phyloP scores from a whole-genome alignment of 1,140 invertebrate species.

The Drosophila burlai region DNA sequence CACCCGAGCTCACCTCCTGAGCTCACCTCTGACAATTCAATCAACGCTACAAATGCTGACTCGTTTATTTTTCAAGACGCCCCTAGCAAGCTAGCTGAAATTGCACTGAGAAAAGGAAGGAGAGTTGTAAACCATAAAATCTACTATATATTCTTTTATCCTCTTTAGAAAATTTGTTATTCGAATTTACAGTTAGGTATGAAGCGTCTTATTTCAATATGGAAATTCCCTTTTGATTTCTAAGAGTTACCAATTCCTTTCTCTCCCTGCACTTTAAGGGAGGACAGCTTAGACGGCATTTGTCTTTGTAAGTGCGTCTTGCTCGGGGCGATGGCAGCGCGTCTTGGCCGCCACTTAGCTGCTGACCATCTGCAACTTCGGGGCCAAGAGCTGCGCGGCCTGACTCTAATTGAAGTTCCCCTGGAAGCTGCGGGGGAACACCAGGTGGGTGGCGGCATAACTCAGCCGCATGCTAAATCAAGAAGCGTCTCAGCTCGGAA shows the following conservation, averaged over 20 bases:
- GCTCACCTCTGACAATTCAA: slow-evolving; percentile 78
- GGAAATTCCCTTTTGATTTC: no score
- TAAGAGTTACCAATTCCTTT: background rate
- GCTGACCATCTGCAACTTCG: slow-evolving; percentile 61
- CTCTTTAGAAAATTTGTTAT: no score
- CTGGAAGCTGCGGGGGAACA: slow-evolving; percentile 26
- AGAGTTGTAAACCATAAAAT: background rate
- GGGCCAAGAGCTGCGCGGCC: slow-evolving; percentile 17
- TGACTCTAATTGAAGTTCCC: slow-evolving; percentile 50
- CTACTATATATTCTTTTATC: no score
- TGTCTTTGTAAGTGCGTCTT: slow-evolving; percentile 59
- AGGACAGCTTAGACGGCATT: slow-evolving; percentile 48
- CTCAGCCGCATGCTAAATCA: slow-evolving; percentile 61
- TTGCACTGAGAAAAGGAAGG: background rate
- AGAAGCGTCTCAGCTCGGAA: slow-evolving; percentile 55
- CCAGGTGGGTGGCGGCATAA: slow-evolving; percentile 51
- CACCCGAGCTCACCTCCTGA: slow-evolving; percentile 21
- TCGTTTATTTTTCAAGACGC: slow-evolving; percentile 70
- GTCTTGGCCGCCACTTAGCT: slow-evolving; percentile 54
- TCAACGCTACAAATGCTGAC: slow-evolving; percentile 80
- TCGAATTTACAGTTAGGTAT: background rate
- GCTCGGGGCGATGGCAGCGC: slow-evolving; percentile 18
- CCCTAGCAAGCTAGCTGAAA: slow-evolving; percentile 23
- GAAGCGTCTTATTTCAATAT: no score
- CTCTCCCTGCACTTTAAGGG: background rate